phyloP scores from a whole-genome alignment of 53 echinoderm and acorn worm genomes.

The Pentamera pediparva region DNA sequence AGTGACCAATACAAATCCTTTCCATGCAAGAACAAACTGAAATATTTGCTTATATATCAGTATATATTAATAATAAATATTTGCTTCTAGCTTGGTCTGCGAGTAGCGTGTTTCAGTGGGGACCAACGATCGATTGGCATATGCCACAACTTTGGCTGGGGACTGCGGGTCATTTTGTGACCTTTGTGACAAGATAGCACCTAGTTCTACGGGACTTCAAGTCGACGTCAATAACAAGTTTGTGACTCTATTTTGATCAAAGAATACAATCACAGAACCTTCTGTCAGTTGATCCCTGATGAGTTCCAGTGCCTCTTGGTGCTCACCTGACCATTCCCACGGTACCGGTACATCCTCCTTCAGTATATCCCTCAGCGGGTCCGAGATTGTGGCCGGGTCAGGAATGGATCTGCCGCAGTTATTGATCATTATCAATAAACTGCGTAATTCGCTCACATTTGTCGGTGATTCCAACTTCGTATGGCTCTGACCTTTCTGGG shows the following conservation, averaged over 20 bases:
- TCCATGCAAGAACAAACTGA: too few relatives aligned
- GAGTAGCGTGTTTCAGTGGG: too few relatives aligned
- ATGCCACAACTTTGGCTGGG: too few relatives aligned
- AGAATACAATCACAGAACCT: slow-evolving; percentile 33
- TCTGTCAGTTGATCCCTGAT: slow-evolving; percentile 35
- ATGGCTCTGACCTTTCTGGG: slow-evolving; percentile 37
- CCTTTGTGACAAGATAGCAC: slow-evolving; percentile 55
- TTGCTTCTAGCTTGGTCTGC: too few relatives aligned
- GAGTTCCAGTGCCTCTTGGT: slow-evolving; percentile 20
- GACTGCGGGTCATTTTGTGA: too few relatives aligned
- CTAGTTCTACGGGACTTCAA: too few relatives aligned
- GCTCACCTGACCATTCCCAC: slow-evolving; percentile 37
- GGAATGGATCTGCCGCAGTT: slow-evolving; percentile 52
- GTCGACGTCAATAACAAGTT: slow-evolving; percentile 30
- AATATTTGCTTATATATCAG: too few relatives aligned
- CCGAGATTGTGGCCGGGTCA: slow-evolving; percentile 43
- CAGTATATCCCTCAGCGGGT: slow-evolving; percentile 33
- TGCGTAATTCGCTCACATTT: slow-evolving; percentile 40
- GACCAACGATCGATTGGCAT: too few relatives aligned
- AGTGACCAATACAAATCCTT: too few relatives aligned
- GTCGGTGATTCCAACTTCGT: slow-evolving; percentile 2
- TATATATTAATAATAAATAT: too few relatives aligned
- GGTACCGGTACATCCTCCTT: slow-evolving; percentile 30
- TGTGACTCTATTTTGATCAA: slow-evolving; percentile 39
- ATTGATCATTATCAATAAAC: slow-evolving; percentile 52